These are phyloP conservation scores for Corythaixoides concolor DNA, from an alignment of 2,113 vertebrate genomes.

Conservation along the genomic window DNA sequence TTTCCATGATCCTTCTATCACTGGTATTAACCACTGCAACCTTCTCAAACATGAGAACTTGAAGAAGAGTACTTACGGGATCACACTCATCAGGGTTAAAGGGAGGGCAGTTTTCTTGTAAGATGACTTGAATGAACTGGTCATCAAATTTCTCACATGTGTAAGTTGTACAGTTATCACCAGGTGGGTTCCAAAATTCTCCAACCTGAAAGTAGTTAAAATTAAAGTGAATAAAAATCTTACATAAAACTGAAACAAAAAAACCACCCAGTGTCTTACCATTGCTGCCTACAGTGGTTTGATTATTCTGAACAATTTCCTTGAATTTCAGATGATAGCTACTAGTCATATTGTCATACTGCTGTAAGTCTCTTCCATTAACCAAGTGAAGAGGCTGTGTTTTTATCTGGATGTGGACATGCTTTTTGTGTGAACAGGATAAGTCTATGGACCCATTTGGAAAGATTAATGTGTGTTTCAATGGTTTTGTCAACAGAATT, in stretches of 20 bases:
- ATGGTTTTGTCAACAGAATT: background rate
- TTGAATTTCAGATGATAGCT: background rate
- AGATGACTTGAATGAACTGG: conserved; percentile 20
- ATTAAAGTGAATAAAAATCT: background rate
- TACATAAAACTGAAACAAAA: background rate
- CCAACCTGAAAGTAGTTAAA: conserved; percentile 61
- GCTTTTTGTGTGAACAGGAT: background rate
- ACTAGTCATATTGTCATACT: background rate
- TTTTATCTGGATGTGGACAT: background rate
- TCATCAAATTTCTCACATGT: conserved; percentile 54
- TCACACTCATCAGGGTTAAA: conserved; percentile 23
- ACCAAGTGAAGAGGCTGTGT: background rate
- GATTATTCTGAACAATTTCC: background rate
- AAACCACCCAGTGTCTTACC: background rate
- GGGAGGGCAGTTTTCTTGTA: conserved; percentile 32
- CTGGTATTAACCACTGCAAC: background rate
- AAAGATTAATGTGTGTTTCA: background rate
- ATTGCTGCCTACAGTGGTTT: background rate
- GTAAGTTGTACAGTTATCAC: conserved; percentile 59
- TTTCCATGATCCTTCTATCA: background rate
- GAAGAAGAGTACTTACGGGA: conserved; percentile 47
- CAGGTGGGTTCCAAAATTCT: conserved; percentile 47
- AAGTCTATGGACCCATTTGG: background rate
- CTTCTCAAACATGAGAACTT: background rate
- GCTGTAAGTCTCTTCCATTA: background rate